A percentile compares a stretch with the other conserved stretches of the same genome.
These are phyloP conservation scores for Centropus bengalensis DNA, from an alignment of 2,113 vertebrate genomes.

Conservation along the genomic window DNA sequence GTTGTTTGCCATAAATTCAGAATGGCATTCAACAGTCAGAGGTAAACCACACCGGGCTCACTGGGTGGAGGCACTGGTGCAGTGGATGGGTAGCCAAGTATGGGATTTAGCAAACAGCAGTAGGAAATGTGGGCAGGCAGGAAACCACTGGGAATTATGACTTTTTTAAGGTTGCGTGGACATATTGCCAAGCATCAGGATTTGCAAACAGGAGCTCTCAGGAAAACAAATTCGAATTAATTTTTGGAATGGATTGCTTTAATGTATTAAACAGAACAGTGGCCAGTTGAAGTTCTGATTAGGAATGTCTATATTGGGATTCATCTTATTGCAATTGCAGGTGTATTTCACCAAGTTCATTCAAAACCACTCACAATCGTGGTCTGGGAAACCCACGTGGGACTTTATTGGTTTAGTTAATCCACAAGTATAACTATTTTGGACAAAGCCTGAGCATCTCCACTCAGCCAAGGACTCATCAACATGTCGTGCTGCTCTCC, in stretches of 20 bases:
- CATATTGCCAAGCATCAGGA: not conserved
- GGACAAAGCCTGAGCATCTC: not conserved
- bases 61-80: too few relatives aligned
- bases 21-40: not conserved
- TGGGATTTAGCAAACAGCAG: not conserved
- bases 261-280: not conserved
- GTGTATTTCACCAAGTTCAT: not conserved
- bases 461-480: not conserved
- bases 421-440: not conserved
- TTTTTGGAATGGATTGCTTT: not conserved
- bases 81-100: not conserved
- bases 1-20: not conserved
- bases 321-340: not conserved
- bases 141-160: not conserved
- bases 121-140: not conserved
- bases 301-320: not conserved
- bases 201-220: not conserved
- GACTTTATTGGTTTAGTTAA: not conserved
- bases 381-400: not conserved
- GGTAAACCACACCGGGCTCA: not conserved
- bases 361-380: not conserved
- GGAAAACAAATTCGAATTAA: not conserved
- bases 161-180: not conserved
- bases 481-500: accelerated
- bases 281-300: not conserved